Base-by-base conservation (phyloP, 1,140 invertebrate genomes). In the Cheumatopsyche charites region DNA sequence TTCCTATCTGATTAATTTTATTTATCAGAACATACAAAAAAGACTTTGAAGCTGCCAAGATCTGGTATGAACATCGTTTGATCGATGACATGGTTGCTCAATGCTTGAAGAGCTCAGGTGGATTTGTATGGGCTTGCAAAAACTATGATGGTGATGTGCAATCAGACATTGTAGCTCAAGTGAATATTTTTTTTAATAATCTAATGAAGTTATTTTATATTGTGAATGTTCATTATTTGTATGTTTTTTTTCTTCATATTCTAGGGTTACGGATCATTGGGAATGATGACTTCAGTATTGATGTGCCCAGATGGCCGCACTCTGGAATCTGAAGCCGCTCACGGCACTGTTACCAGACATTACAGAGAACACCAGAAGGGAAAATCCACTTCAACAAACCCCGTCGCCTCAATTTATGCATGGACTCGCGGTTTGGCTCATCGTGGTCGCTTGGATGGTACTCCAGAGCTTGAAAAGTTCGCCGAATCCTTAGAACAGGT, bases 51-150 rank as follows among this genome's bases (percentile, higher is more conserved):
- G 87, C 86, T 6, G 85, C 86, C 12, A 90, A 90, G 61, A 94
- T 95, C 75, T 95, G 92, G 91, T 96, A 96, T 80, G 94, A 96
- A 81, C 94, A 96, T 82, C 86, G 94, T n/a, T 83, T 96, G 23
- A 96, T 96, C 78, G 94, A 96, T 80, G 94, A 96, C 78, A 95
- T 95, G 93, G 94, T 96, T 21, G 94, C 94, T 9, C 94, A 96
- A 82, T 90, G 88, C 6, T 83, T 96, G 58, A 96, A 96, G 83
- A 91, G 92, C 19, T 88, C 87, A 43, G 94, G 94, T 67, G 92
- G 92, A n/a, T 95, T 95, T 82, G 91, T 96, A 1, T 96, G 94
- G 94, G 90, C 94, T 6, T 95, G 94, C 82, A 96, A 96, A 82
- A 95, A 96, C 79, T 96, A 96, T 80, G 94, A 96, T 79, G 94